phyloP scores from a whole-genome alignment of 2,113 vertebrate species.

The Eptesicus fuscus region DNA sequence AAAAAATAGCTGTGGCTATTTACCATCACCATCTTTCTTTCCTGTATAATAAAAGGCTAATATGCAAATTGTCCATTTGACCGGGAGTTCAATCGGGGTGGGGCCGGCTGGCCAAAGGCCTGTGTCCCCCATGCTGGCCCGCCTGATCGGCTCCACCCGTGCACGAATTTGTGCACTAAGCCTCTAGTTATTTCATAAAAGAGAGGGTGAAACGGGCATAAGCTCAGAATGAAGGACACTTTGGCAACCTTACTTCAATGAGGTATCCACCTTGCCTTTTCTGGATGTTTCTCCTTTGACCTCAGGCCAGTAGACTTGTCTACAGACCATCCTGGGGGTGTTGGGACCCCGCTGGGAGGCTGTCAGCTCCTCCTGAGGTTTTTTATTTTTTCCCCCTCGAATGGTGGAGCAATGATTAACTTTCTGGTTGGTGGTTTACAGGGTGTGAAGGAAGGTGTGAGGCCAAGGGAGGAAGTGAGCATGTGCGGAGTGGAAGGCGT shows the following conservation, averaged over 20 bases:
- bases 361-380: background rate
- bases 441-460: background rate
- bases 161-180: too few relatives aligned
- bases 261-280: fast-evolving
- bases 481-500: background rate
- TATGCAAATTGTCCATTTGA: too few relatives aligned
- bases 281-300: background rate
- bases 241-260: fast-evolving
- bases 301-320: background rate
- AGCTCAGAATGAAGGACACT: background rate
- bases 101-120: too few relatives aligned
- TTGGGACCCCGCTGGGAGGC: background rate
- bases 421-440: background rate
- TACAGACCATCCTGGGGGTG: background rate
- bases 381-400: background rate
- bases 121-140: too few relatives aligned
- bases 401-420: background rate
- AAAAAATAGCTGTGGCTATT: background rate
- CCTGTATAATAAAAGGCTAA: too few relatives aligned
- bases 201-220: background rate
- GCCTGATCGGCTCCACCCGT: too few relatives aligned
- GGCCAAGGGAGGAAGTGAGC: background rate
- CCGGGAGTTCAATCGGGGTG: too few relatives aligned
- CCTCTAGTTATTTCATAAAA: background rate
- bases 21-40: background rate